These are phyloP conservation scores for Alouatta palliata DNA, from an alignment of 2,113 vertebrate species.

Conservation along the genomic window DNA sequence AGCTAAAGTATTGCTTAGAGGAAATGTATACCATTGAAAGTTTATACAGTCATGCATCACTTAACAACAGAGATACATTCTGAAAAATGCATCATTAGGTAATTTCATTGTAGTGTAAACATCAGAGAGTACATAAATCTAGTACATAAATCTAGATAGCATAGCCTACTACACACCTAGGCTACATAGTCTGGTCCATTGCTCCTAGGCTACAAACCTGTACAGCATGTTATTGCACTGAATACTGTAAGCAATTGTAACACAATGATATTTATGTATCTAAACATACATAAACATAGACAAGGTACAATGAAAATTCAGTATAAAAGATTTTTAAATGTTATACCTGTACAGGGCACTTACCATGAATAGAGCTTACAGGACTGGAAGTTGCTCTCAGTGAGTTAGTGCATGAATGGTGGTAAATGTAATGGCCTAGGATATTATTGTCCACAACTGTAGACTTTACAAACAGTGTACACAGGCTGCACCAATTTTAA, in stretches of 20 bases:
- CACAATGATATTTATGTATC: background rate
- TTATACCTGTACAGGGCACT: background rate
- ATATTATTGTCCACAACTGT: background rate
- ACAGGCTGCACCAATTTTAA: background rate
- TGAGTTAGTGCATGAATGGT: background rate
- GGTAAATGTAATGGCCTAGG: background rate
- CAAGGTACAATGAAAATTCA: background rate
- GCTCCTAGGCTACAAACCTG: background rate
- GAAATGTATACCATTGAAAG: background rate
- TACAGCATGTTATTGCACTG: background rate
- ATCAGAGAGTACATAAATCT: background rate
- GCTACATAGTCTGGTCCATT: background rate
- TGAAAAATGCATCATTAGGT: background rate
- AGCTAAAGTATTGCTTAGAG: background rate
- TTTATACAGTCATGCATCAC: background rate
- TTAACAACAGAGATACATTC: background rate
- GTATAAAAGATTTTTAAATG: background rate
- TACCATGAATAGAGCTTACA: background rate
- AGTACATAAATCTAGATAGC: background rate
- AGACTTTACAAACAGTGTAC: background rate
- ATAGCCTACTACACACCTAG: background rate
- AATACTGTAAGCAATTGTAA: background rate
- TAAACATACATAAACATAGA: background rate
- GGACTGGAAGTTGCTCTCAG: background rate
- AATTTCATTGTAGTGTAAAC: background rate